Evolutionary conservation across 2,113 vertebrate genomes (phyloP).

Genomic region (Thamnophis sirtalis): DNA sequence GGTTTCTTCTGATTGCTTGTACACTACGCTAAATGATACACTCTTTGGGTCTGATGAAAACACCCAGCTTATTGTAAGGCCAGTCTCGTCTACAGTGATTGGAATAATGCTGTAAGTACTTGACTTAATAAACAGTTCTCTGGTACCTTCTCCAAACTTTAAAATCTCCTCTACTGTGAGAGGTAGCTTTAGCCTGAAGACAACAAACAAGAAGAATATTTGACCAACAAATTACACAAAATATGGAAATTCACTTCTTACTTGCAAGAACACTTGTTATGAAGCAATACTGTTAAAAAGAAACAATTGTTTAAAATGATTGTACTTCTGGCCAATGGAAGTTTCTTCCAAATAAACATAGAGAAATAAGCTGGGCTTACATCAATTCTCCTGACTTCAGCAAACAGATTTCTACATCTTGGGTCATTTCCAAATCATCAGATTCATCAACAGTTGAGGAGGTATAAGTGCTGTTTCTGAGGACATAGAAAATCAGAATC

Average conservation of each 20-base stretch:
- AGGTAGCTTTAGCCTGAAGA: conserved; percentile 72
- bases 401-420: conserved; percentile 89
- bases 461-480: conserved; percentile 71
- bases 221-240: not conserved
- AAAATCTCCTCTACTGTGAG: conserved; percentile 81
- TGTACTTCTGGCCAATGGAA: not conserved
- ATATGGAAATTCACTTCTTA: not conserved
- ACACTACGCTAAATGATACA: conserved; percentile 90
- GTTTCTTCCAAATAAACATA: not conserved
- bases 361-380: conserved; percentile 67
- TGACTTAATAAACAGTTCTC: conserved; percentile 90
- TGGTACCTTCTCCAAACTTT: conserved; percentile 76
- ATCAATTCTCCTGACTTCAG: conserved; percentile 90
- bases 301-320: not conserved
- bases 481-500: conserved; percentile 27
- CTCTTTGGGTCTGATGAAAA: conserved; percentile 95
- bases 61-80: conserved; percentile 86
- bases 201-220: not conserved
- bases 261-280: not conserved
- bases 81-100: conserved; percentile 72
- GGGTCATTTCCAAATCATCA: conserved; percentile 74
- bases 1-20: conserved; percentile 72
- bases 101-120: conserved; percentile 87
- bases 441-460: conserved; percentile 76
- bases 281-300: conserved; percentile 3